Evolutionary conservation across 2,113 vertebrate genomes (phyloP).

Genomic region (Paramisgurnus dabryanus): DNA sequence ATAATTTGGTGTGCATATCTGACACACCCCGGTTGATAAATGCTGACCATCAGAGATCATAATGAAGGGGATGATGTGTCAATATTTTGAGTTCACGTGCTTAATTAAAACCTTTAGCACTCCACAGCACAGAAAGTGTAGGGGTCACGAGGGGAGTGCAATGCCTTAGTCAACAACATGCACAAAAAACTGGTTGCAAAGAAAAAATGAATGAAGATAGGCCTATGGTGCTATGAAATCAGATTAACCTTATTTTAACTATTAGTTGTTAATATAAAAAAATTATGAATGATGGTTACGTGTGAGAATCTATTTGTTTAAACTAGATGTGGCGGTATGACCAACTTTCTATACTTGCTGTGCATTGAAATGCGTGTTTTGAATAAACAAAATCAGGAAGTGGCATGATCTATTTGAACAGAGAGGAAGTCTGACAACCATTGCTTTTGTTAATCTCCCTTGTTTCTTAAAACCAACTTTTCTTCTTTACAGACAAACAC

Average conservation of each 20-base stretch:
- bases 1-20: not conserved
- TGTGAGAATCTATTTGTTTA: not conserved
- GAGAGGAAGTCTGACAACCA: slow-evolving; percentile 54
- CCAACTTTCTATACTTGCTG: slow-evolving; percentile 30
- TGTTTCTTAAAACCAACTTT: not conserved
- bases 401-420: slow-evolving; percentile 52
- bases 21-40: not conserved
- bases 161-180: not conserved
- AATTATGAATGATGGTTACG: too few relatives aligned
- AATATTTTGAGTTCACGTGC: slow-evolving; percentile 29
- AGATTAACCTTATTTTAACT: too few relatives aligned
- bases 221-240: too few relatives aligned
- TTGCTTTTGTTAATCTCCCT: slow-evolving; percentile 28
- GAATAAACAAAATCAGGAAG: slow-evolving; percentile 62
- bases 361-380: slow-evolving; percentile 43
- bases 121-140: not conserved
- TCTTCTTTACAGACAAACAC: not conserved
- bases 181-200: not conserved
- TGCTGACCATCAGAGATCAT: not conserved
- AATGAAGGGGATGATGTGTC: not conserved
- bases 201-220: not conserved
- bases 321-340: not conserved
- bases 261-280: too few relatives aligned
- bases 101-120: slow-evolving; percentile 22
- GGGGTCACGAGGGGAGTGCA: not conserved